Conservation (phyloP, 2,888 invertebrate genomes). For the Pycnomerus fuliginosus region DNA sequence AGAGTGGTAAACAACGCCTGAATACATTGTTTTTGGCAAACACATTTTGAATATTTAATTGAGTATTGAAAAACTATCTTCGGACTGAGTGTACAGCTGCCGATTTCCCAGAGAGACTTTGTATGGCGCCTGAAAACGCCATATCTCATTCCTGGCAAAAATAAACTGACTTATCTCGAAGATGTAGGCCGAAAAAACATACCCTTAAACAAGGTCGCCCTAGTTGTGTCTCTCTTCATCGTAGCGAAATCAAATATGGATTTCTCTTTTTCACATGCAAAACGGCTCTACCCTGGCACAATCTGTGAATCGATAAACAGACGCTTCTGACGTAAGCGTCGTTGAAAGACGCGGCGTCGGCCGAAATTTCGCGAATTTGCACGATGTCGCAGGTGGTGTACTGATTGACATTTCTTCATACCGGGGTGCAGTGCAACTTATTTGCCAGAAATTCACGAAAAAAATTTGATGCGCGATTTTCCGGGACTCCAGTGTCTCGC, state of each 20-base stretch:
- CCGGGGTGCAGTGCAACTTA: slow-evolving; percentile 44
- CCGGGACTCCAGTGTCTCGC: no score
- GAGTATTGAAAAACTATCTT: no score
- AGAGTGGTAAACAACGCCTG: no score
- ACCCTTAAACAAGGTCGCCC: slow-evolving; percentile 45
- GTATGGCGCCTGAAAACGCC: slow-evolving; percentile 45
- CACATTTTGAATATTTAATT: no score
- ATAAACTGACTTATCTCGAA: slow-evolving; percentile 49
- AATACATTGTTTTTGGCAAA: no score
- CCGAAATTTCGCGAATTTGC: slow-evolving; percentile 45
- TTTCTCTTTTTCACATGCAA: slow-evolving; percentile 31
- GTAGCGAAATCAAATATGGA: slow-evolving; percentile 17
- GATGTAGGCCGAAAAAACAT: slow-evolving; percentile 50
- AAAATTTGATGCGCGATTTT: no score
- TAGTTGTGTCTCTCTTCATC: slow-evolving; percentile 32
- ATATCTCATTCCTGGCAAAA: slow-evolving; percentile 49
- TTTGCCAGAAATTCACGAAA: slow-evolving; percentile 35
- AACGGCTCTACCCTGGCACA: slow-evolving; percentile 42
- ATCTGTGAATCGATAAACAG: slow-evolving; percentile 52
- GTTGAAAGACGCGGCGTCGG: slow-evolving; percentile 45
- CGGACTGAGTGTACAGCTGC: no score
- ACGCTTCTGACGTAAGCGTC: slow-evolving; percentile 53
- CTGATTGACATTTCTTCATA: slow-evolving; percentile 53
- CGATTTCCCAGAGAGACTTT: no score
- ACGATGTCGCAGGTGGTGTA: slow-evolving; percentile 53